Evolutionary conservation across 2,113 vertebrate genomes (phyloP).

Genomic region (Tychaedon coryphoeus): DNA sequence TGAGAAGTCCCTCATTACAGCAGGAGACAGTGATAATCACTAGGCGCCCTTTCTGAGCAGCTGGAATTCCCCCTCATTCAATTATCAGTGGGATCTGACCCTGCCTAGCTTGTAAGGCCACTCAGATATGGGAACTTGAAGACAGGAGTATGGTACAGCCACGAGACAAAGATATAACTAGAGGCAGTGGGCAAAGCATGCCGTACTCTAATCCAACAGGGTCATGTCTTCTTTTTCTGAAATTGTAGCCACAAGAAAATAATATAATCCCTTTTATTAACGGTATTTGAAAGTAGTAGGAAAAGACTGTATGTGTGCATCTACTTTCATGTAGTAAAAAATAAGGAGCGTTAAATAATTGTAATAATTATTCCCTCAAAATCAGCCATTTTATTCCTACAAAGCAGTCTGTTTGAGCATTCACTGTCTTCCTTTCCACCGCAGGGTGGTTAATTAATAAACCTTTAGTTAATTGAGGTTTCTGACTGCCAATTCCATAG

Average conservation of each 20-base stretch:
- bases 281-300: not conserved
- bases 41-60: constrained; percentile 25
- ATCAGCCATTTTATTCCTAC: not conserved
- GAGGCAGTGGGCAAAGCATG: not conserved
- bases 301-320: not conserved
- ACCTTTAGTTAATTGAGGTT: constrained; percentile 65
- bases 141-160: not conserved
- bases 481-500: constrained; percentile 52
- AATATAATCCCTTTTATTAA: not conserved
- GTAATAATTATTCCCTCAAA: not conserved
- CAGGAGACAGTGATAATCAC: constrained; percentile 48
- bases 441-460: constrained; percentile 69
- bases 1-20: constrained; percentile 45
- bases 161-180: not conserved
- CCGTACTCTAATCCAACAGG: not conserved
- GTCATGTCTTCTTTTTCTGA: not conserved
- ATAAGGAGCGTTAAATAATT: not conserved
- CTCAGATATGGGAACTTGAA: constrained; percentile 8
- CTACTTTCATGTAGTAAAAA: not conserved
- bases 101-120: constrained; percentile 5
- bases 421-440: constrained; percentile 5
- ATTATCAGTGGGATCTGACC: constrained; percentile 43
- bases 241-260: not conserved
- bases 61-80: constrained; percentile 43
- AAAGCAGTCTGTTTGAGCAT: not conserved